Conservation (phyloP, 2,113 vertebrate species). For the Mobula birostris region DNA sequence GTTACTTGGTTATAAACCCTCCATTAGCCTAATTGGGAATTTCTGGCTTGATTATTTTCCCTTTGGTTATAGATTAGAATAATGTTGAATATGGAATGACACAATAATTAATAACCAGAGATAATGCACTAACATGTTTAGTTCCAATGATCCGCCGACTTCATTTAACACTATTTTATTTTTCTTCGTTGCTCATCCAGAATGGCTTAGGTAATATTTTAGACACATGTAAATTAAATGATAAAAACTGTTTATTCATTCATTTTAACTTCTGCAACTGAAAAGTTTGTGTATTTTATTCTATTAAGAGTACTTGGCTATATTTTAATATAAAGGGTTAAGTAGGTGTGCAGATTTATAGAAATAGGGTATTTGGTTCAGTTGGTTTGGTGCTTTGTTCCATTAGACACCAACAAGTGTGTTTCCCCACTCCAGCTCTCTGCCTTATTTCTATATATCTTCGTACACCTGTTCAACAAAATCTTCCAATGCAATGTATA, state of each 20-base stretch:
- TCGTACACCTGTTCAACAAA: not conserved
- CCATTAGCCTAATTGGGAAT: not conserved
- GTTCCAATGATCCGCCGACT: not conserved
- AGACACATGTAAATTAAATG: not conserved
- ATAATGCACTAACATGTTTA: not conserved
- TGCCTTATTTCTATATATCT: not conserved
- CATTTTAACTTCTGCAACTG: not conserved
- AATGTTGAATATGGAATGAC: not conserved
- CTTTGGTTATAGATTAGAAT: not conserved
- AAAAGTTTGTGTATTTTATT: not conserved
- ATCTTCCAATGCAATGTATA: not conserved
- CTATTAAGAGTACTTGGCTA: not conserved
- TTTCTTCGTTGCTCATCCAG: slow-evolving; percentile 7
- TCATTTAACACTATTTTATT: not conserved
- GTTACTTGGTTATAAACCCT: not conserved
- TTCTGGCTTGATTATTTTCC: not conserved
- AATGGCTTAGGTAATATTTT: slow-evolving; percentile 13
- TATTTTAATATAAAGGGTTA: not conserved
- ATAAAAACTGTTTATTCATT: not conserved
- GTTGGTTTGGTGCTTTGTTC: not conserved
- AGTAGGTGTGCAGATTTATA: not conserved
- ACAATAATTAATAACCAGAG: slow-evolving; percentile 7
- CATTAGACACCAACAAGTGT: not conserved
- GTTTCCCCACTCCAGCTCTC: not conserved
- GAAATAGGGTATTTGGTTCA: not conserved